Conservation (phyloP, 1,140 invertebrate species). For the Aphelenchoides fujianensis region DNA sequence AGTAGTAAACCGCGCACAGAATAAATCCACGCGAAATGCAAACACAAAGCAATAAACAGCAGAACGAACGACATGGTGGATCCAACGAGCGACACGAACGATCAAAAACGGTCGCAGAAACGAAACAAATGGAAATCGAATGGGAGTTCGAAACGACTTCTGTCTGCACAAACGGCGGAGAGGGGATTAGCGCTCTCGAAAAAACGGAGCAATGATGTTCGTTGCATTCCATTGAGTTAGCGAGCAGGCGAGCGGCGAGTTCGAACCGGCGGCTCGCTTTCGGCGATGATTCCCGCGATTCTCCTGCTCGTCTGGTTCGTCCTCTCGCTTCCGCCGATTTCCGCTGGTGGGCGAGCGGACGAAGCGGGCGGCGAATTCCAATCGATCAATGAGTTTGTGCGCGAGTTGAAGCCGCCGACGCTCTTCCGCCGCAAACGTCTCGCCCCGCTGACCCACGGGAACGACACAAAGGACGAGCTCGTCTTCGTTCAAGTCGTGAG, state of each 20-base stretch:
- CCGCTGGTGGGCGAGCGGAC: background rate
- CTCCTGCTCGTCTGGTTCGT: background rate
- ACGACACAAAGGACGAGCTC: background rate
- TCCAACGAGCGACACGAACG: no score
- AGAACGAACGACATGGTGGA: no score
- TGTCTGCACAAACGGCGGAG: no score
- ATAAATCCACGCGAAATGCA: no score
- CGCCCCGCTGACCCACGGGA: background rate
- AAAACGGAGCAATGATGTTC: no score
- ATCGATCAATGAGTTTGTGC: background rate
- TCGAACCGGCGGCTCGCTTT: background rate
- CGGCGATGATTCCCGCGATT: background rate
- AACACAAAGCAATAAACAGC: no score
- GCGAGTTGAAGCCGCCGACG: background rate
- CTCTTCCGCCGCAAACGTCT: background rate
- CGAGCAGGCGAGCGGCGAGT: background rate
- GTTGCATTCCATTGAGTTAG: no score
- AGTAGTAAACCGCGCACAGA: no score
- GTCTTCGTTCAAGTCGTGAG: background rate
- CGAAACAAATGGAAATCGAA: no score
- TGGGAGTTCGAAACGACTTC: no score
- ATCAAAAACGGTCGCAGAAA: no score
- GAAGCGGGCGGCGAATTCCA: background rate
- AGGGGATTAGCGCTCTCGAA: no score
- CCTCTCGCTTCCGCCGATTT: background rate